Evolutionary conservation across 2,888 invertebrate species (phyloP).

Genomic region (Synanthedon andrenaeformis): DNA sequence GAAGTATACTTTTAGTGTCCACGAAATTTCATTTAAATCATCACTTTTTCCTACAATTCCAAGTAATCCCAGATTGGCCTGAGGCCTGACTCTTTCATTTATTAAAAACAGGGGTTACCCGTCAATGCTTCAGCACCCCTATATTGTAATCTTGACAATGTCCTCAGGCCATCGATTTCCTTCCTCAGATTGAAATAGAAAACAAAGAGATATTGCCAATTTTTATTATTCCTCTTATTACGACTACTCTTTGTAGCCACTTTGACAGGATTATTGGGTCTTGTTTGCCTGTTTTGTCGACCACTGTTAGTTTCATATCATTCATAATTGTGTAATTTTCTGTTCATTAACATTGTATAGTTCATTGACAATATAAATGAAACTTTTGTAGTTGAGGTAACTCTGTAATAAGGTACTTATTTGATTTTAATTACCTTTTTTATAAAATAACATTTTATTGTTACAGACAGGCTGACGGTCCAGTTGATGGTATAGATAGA

Average conservation of each 20-base stretch:
- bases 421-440: too few relatives aligned
- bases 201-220: conserved; percentile 52
- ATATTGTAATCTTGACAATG: conserved; percentile 33
- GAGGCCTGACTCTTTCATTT: conserved; percentile 21
- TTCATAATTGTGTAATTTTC: too few relatives aligned
- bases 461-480: too few relatives aligned
- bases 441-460: too few relatives aligned
- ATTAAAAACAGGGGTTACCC: conserved; percentile 36
- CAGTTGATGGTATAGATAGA: too few relatives aligned
- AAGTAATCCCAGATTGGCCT: neutral
- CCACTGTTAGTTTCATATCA: too few relatives aligned
- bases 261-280: neutral
- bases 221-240: conserved; percentile 24
- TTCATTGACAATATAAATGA: too few relatives aligned
- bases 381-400: too few relatives aligned
- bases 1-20: too few relatives aligned
- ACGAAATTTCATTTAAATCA: neutral
- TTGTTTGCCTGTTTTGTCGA: neutral
- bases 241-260: conserved; percentile 1
- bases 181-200: conserved; percentile 51
- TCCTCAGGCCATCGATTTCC: conserved; percentile 55
- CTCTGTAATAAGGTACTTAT: neutral
- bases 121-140: conserved; percentile 15
- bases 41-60: neutral
- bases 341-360: too few relatives aligned